Base-by-base conservation (phyloP, 2,113 vertebrate genomes). In the Taxidea taxus region DNA sequence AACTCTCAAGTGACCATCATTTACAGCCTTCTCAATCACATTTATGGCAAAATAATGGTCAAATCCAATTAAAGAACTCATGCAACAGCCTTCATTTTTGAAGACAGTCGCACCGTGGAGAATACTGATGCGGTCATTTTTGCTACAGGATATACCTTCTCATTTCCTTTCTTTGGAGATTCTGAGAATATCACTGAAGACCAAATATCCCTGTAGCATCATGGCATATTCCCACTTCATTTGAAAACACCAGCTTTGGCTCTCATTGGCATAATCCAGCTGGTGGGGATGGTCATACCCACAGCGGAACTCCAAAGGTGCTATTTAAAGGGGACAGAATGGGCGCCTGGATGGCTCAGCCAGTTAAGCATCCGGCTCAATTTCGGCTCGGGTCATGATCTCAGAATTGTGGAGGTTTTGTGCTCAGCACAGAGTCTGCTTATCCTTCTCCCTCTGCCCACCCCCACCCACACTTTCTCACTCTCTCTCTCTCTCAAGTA, bases 91-190 rank as follows among this genome's bases (percentile, higher is more conserved):
- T 80, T 98, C 25, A 87, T 98, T 16, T 99, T 99, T 97, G 97
- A 98, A 82, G 98, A 99, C 34, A 96, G 97, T 21, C 98, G 97
- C 0, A 34, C 95, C 42, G 98, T 98, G 95, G 97, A 98, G 34
- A 92, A 98, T 39, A 97, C 98, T 12, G 98, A 99, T 64, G 94
- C 96, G 7, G 96, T 99, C 78, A 78, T 99, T 56, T 99, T 99
- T 95, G 98, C 98, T 75, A 99, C 98, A 7, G 98, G 98, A 60
- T 98, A 98, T 64, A 93, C 56, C 2, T 80, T 60, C 72, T 93
- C 10, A 1, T 99, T 99, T 81, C 91, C 98, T 12, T 99, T 99
- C 91, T 98, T 99, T 92, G 98, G 98, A 10, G 42, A 96, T 16
- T 90, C 92, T 64, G 47, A 95, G 37, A 91, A 94, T 3, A 97